These are phyloP conservation scores for Pampusana beccarii DNA, from an alignment of 2,113 vertebrate genomes.

Conservation along the genomic window DNA sequence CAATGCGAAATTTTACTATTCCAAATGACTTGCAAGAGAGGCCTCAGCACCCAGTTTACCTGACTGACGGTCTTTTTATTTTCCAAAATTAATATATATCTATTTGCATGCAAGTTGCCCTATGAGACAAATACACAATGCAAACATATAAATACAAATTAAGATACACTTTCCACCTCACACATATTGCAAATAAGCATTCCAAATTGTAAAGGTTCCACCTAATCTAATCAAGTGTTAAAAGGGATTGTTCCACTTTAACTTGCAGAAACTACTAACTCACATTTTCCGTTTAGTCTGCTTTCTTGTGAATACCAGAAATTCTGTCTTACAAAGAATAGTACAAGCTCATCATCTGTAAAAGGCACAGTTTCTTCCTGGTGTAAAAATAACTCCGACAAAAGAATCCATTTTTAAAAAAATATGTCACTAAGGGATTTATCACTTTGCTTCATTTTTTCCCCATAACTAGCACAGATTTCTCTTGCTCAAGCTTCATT, in stretches of 20 bases:
- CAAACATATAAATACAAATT: neutral
- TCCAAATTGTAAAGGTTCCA: neutral
- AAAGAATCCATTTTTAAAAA: slow-evolving; percentile 31
- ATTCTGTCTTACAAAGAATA: neutral
- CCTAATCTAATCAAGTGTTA: slow-evolving; percentile 57
- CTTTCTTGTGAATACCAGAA: slow-evolving; percentile 14
- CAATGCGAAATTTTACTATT: neutral
- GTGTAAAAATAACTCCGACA: slow-evolving; percentile 69
- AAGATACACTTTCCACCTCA: neutral
- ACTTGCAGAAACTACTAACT: slow-evolving; percentile 29
- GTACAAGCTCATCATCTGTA: slow-evolving; percentile 21
- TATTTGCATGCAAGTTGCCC: neutral
- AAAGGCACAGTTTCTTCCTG: slow-evolving; percentile 27
- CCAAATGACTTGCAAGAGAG: rapidly evolving
- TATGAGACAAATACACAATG: neutral
- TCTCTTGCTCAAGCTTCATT: slow-evolving; percentile 10
- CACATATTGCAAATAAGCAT: neutral
- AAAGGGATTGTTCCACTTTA: slow-evolving; percentile 30
- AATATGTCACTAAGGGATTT: slow-evolving; percentile 25
- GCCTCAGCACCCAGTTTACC: neutral
- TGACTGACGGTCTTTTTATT: neutral
- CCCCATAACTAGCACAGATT: neutral
- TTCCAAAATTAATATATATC: neutral
- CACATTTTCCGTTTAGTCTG: slow-evolving; percentile 8
- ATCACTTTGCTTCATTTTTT: neutral